Evolutionary conservation across 2,888 invertebrate species (phyloP).

Genomic region (Cremastinae sp.): DNA sequence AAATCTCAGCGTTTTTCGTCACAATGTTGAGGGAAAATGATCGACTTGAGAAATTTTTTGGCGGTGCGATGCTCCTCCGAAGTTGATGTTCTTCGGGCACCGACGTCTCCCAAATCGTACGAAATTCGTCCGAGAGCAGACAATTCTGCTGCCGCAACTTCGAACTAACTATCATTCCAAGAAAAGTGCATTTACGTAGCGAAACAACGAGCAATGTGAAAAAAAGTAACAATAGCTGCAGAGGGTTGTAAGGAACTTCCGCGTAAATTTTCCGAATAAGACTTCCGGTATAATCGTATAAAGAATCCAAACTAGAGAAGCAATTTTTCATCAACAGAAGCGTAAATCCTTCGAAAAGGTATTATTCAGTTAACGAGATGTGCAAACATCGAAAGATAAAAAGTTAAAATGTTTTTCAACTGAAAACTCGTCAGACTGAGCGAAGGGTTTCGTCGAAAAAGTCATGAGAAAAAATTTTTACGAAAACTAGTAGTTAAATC

Average conservation of each 20-base stretch:
- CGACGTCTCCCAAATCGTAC: slow-evolving; percentile 44
- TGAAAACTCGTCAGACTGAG: too few species aligned
- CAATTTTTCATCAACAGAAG: too few species aligned
- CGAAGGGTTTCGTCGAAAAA: slow-evolving; percentile 45
- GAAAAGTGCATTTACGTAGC: slow-evolving; percentile 73
- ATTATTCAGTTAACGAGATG: too few species aligned
- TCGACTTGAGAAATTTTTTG: slow-evolving; percentile 19
- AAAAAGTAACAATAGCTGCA: slow-evolving; percentile 10
- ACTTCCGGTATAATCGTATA: too few species aligned
- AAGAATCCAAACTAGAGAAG: too few species aligned
- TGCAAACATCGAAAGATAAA: too few species aligned
- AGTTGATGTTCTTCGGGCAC: slow-evolving; percentile 54
- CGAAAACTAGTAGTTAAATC: slow-evolving; percentile 43
- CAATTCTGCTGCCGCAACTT: neutral
- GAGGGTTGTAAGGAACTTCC: slow-evolving; percentile 19
- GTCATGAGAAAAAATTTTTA: slow-evolving; percentile 35
- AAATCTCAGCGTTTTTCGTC: too few species aligned
- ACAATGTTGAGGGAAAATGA: neutral
- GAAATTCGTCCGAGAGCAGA: neutral
- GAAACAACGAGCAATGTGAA: slow-evolving; percentile 9
- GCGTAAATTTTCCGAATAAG: neutral
- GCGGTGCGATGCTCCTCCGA: slow-evolving; percentile 42
- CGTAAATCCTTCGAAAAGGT: too few species aligned
- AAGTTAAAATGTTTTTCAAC: too few species aligned
- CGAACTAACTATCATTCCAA: slow-evolving; percentile 71